Evolutionary conservation across 2,113 vertebrate genomes (phyloP).

Genomic region (Sorex fumeus): DNA sequence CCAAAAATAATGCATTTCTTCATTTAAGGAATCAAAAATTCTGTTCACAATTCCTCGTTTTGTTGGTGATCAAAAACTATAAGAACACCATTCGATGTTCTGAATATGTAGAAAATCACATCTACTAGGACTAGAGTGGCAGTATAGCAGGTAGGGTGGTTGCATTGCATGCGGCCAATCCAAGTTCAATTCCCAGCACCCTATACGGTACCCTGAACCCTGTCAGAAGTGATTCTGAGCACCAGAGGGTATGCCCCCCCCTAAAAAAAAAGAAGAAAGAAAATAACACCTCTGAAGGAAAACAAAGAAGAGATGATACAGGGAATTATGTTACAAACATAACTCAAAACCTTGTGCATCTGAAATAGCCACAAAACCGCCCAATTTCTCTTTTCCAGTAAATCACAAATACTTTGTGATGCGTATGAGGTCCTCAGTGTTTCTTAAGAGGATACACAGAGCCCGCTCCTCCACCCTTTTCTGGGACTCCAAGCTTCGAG

Average conservation of each 20-base stretch:
- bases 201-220: too few relatives aligned
- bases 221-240: too few relatives aligned
- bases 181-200: too few relatives aligned
- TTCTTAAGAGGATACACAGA: not conserved
- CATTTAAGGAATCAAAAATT: constrained; percentile 13
- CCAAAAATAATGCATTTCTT: not conserved
- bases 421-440: accelerated
- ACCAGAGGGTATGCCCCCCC: too few relatives aligned
- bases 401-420: not conserved
- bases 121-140: not conserved
- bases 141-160: too few relatives aligned
- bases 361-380: constrained; percentile 39
- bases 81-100: constrained; percentile 29
- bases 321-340: not conserved
- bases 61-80: constrained; percentile 19
- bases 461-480: not conserved
- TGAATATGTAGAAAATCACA: constrained; percentile 1
- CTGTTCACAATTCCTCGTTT: not conserved
- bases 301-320: not conserved
- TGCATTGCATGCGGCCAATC: too few relatives aligned
- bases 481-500: not conserved
- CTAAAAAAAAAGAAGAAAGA: not conserved
- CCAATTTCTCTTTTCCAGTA: constrained; percentile 11
- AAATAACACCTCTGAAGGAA: not conserved
- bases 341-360: constrained; percentile 58